phyloP scores from a whole-genome alignment of 2,113 vertebrate genomes.

The Piprites chloris region DNA sequence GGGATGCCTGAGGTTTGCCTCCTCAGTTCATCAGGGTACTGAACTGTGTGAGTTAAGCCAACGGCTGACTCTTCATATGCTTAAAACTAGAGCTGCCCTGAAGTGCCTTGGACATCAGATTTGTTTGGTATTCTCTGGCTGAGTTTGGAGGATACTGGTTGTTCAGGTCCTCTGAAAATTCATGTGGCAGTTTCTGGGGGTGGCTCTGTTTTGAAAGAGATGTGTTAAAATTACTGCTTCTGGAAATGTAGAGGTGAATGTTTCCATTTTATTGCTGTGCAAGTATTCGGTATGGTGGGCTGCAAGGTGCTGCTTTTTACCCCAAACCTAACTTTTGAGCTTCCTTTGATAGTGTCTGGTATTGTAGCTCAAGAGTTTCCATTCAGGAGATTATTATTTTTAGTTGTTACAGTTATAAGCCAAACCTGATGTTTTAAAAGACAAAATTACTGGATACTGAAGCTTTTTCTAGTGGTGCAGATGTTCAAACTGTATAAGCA shows the following conservation, averaged over 20 bases:
- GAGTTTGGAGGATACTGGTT: not conserved
- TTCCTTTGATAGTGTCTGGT: not conserved
- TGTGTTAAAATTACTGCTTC: not conserved
- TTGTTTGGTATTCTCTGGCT: not conserved
- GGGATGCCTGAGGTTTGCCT: not conserved
- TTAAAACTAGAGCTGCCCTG: not conserved
- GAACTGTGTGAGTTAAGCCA: not conserved
- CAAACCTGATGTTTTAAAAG: not conserved
- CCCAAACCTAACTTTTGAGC: not conserved
- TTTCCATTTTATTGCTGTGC: accelerated
- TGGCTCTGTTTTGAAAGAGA: not conserved
- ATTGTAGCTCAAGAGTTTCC: not conserved
- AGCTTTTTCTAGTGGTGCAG: not conserved
- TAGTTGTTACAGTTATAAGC: not conserved
- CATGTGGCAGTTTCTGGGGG: accelerated
- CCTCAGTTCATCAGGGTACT: not conserved
- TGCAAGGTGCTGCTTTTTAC: not conserved
- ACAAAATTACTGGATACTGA: not conserved
- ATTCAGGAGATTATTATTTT: not conserved
- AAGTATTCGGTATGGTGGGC: not conserved
- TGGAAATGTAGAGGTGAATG: not conserved
- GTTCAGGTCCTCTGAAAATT: not conserved
- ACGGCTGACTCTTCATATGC: not conserved
- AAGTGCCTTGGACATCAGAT: not conserved
- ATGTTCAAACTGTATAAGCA: not conserved